Conservation (phyloP, 2,888 invertebrate genomes). For the Trachelus troglodyta region DNA sequence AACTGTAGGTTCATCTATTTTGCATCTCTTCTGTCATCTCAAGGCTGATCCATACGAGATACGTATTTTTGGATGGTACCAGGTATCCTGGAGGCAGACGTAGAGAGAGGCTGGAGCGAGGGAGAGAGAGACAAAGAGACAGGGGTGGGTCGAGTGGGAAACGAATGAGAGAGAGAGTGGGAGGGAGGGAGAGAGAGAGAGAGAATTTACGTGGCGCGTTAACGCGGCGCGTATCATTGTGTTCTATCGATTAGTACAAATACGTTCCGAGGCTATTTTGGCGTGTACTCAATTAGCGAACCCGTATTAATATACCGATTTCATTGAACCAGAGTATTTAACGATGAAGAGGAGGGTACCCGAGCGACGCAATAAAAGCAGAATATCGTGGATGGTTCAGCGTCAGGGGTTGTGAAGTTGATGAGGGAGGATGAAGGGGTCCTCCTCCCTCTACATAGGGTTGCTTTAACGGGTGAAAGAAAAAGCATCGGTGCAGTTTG, state of each 20-base stretch:
- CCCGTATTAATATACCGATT: constrained; percentile 32
- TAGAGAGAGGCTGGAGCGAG: background rate
- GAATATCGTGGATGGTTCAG: background rate
- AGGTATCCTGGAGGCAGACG: background rate
- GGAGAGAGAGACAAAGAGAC: background rate
- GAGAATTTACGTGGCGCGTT: background rate
- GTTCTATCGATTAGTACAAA: background rate
- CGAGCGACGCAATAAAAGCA: constrained; percentile 1
- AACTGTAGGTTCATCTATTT: background rate
- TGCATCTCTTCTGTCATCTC: background rate
- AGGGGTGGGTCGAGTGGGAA: background rate
- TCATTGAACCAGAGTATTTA: constrained; percentile 31
- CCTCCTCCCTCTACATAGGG: background rate
- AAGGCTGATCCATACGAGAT: background rate
- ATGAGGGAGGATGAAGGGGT: background rate
- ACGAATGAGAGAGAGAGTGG: background rate
- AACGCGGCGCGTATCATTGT: constrained; percentile 18
- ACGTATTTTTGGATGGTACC: background rate
- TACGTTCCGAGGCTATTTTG: constrained; percentile 26
- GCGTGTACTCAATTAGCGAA: constrained; percentile 30
- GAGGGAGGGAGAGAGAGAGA: no score
- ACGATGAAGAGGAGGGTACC: constrained; percentile 7
- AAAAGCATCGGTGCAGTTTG: background rate
- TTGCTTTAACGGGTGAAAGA: constrained; percentile 4
- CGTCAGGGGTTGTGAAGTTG: background rate